Base-by-base conservation (phyloP, 2,113 vertebrate genomes). In the Miniopterus natalensis region DNA sequence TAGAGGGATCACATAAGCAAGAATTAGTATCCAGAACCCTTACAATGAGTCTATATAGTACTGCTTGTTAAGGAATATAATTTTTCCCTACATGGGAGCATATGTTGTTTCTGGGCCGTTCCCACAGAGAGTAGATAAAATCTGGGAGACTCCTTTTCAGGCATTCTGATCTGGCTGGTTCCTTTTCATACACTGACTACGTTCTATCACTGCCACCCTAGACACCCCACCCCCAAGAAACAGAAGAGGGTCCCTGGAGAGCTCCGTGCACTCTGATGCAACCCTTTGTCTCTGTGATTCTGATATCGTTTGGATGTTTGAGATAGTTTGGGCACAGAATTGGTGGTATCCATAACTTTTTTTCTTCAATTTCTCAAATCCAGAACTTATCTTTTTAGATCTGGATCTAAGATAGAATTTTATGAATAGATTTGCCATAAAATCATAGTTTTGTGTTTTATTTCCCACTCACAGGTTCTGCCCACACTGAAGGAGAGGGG, bases 261-360 rank as follows among this genome's bases (percentile, higher is more conserved):
- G 10, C 27, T 87, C 42, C 63, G 21, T 57, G 80, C 13, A 68
- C 3, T 31, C 14, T 74, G 15, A 84, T 71, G 25, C n/a, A 83
- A 88, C 3, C 1, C 42, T 86, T 83, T 73, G 21, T 84, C 42
- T 81, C n/a, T 59, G 21, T 92, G 65, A 17, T 86, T 86, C 18
- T 94, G 49, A 36, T 84, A 68, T 66, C 4, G 68, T 90, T 94
- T 68, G 53, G 42, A 83, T 74, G 83, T 91, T 89, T 96, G 79
- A 89, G 53, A 47, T 92, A 61, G 8, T 49, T 57, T 77, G n/a
- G 10, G 12, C 7, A 21, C 47, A 59, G 31, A 65, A 66, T 57
- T 85, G 0, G 11, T 47, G 15, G 14, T 81, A 10, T 42, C 25
- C 3, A 27, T 65, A 42, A 89, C 9, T 27, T 66, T 84, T 63